A percentile compares a stretch with the other conserved stretches of the same genome.
These are phyloP conservation scores for Troilus luridus DNA, from an alignment of 2,888 invertebrate species.

Conservation along the genomic window DNA sequence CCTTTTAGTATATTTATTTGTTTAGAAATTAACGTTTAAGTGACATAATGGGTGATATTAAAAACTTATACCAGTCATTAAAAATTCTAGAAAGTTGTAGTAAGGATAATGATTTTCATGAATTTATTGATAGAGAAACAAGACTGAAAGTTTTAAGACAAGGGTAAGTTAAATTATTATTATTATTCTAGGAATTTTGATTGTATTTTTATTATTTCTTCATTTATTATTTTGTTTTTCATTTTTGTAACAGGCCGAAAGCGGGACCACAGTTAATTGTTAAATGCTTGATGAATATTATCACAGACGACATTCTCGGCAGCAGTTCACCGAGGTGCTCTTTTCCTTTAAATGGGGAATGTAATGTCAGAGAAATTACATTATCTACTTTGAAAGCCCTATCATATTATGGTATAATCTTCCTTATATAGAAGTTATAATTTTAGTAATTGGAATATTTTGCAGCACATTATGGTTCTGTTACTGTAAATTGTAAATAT, in stretches of 20 bases:
- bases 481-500: not conserved
- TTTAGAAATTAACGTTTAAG: not conserved
- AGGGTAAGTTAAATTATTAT: not conserved
- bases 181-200: not conserved
- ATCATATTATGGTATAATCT: constrained; percentile 10
- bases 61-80: not conserved
- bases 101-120: constrained; percentile 29
- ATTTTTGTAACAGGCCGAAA: not conserved
- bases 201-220: not conserved
- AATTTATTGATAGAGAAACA: constrained; percentile 25
- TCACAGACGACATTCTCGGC: constrained; percentile 17
- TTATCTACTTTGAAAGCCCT: not conserved
- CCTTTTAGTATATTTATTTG: not conserved
- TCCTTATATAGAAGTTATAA: not conserved
- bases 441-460: not conserved
- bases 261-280: constrained; percentile 17
- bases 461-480: not conserved
- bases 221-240: not conserved
- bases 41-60: not conserved
- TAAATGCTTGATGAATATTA: constrained; percentile 23
- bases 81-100: constrained; percentile 23
- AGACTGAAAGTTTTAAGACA: constrained; percentile 21
- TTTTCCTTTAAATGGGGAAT: not conserved
- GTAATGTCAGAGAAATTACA: constrained; percentile 13
- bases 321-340: constrained; percentile 23